These are phyloP conservation scores for Gasteruption jaculator DNA, from an alignment of 2,888 invertebrate species.

Conservation along the genomic window DNA sequence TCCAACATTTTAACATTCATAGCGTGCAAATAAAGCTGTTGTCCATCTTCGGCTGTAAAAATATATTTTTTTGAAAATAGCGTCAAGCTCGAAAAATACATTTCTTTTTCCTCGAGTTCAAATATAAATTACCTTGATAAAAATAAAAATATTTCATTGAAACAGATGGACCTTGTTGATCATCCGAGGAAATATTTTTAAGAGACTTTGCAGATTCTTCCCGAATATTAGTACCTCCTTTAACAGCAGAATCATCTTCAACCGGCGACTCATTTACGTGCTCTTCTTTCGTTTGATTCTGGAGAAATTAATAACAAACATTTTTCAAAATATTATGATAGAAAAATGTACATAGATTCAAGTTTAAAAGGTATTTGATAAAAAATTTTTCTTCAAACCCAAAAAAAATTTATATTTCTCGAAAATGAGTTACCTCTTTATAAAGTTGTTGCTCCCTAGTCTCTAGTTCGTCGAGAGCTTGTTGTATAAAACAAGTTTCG, in stretches of 20 bases:
- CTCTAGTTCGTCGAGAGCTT: conserved; percentile 70
- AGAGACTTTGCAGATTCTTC: conserved; percentile 7
- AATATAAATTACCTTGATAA: conserved; percentile 86
- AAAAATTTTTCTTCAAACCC: too few relatives aligned
- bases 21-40: conserved; percentile 86
- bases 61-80: conserved; percentile 24
- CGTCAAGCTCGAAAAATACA: background rate
- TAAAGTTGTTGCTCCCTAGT: conserved; percentile 48
- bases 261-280: too few relatives aligned
- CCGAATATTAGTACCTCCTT: too few relatives aligned
- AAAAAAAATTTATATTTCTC: conserved; percentile 3
- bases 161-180: conserved; percentile 21
- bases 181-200: conserved; percentile 15
- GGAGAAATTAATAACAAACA: too few relatives aligned
- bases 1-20: conserved; percentile 87
- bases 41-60: conserved; percentile 78
- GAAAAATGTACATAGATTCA: too few relatives aligned
- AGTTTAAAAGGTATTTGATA: too few relatives aligned
- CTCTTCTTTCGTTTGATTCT: too few relatives aligned
- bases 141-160: conserved; percentile 68
- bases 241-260: too few relatives aligned
- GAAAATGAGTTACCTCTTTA: conserved; percentile 21
- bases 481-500: conserved; percentile 81
- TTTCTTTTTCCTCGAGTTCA: too few relatives aligned
- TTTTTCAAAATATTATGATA: too few relatives aligned